Evolutionary conservation across 2,113 vertebrate species (phyloP).

Genomic region (Pituophis catenifer): DNA sequence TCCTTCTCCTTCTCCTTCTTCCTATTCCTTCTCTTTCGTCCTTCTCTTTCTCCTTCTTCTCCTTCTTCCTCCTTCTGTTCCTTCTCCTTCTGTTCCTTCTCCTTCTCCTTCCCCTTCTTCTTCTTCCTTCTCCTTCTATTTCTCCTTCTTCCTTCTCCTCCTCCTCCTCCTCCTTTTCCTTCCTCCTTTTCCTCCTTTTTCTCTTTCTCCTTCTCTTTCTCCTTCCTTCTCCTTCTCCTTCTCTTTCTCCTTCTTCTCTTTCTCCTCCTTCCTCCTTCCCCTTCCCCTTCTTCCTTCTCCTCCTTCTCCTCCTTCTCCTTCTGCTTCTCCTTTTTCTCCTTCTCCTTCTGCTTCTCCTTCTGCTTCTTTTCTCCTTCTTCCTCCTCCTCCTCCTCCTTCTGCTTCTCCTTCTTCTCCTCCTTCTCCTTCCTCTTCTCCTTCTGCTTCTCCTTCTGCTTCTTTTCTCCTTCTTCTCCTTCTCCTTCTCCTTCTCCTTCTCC

Average conservation of each 20-base stretch:
- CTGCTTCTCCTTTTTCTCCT: too few relatives aligned
- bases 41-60: neutral
- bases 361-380: rapidly evolving
- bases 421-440: too few relatives aligned
- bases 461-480: too few relatives aligned
- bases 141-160: too few relatives aligned
- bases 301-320: neutral
- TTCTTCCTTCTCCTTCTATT: neutral
- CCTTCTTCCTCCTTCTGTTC: neutral
- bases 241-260: rapidly evolving
- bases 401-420: rapidly evolving
- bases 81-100: rapidly evolving
- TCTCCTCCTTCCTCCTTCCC: too few relatives aligned
- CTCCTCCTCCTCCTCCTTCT: rapidly evolving
- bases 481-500: too few relatives aligned
- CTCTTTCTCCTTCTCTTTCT: too few relatives aligned
- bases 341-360: neutral
- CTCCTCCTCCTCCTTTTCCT: neutral
- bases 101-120: too few relatives aligned
- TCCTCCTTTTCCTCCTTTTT: too few relatives aligned
- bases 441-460: too few relatives aligned
- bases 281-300: too few relatives aligned
- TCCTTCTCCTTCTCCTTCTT: rapidly evolving
- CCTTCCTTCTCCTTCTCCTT: rapidly evolving
- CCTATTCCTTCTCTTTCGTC: neutral